phyloP scores from a whole-genome alignment of 2,113 vertebrate genomes.

The Pituophis catenifer region DNA sequence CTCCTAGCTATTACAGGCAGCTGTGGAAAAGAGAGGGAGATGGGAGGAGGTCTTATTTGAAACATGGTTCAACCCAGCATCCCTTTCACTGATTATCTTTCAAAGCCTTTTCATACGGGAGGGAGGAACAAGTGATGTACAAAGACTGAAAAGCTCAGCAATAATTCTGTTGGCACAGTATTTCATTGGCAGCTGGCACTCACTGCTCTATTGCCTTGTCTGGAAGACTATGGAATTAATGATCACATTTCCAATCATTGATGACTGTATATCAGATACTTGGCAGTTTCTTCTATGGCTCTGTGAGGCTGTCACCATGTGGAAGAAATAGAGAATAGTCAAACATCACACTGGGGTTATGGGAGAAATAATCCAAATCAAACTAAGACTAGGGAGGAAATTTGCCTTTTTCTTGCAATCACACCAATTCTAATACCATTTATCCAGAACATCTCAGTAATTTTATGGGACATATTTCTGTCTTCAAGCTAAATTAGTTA shows the following conservation, averaged over 20 bases:
- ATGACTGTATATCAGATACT: slow-evolving; percentile 15
- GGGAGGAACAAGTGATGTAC: not conserved
- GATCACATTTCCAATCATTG: slow-evolving; percentile 13
- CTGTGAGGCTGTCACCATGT: not conserved
- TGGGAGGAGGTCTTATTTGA: not conserved
- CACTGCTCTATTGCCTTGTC: not conserved
- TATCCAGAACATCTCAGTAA: not conserved
- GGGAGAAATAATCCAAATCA: not conserved
- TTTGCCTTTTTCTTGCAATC: not conserved
- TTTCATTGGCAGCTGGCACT: slow-evolving; percentile 12
- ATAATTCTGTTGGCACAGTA: slow-evolving; percentile 15
- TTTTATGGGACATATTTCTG: not conserved
- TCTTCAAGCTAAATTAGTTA: not conserved
- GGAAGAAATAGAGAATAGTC: not conserved
- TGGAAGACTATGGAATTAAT: slow-evolving; percentile 12
- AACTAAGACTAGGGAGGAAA: not conserved
- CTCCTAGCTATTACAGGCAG: not conserved
- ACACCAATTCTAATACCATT: not conserved
- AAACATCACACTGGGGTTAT: not conserved
- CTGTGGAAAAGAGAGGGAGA: not conserved
- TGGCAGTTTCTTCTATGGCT: not conserved
- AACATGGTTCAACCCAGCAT: not conserved
- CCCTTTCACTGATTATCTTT: slow-evolving; percentile 5
- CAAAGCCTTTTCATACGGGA: slow-evolving; percentile 2
- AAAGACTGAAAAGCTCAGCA: slow-evolving; percentile 12